Conservation (phyloP, 2,888 invertebrate genomes). For the Drosophila histrio region DNA sequence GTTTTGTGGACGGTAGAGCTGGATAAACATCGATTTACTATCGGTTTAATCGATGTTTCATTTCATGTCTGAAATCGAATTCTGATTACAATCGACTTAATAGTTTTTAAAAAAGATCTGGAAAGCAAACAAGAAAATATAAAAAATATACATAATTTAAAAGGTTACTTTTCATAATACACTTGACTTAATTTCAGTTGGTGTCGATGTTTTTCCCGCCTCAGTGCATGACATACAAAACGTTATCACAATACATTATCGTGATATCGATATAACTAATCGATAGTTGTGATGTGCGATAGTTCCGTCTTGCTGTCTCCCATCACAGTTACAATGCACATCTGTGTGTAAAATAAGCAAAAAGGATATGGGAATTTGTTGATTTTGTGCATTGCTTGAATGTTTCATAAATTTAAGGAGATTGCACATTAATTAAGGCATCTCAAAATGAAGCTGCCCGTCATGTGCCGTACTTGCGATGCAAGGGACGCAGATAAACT, state of each 20-base stretch:
- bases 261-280: not conserved
- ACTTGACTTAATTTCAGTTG: no score
- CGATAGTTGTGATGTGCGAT: constrained; percentile 18
- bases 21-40: no score
- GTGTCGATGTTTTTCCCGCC: no score
- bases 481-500: constrained; percentile 60
- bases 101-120: no score
- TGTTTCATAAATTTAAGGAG: constrained; percentile 4
- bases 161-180: no score
- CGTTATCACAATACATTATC: not conserved
- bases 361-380: constrained; percentile 29
- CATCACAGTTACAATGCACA: constrained; percentile 46
- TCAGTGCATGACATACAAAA: constrained; percentile 6
- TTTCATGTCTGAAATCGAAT: no score
- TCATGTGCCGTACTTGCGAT: constrained; percentile 68
- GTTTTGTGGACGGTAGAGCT: no score
- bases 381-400: constrained; percentile 13
- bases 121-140: not conserved
- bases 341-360: constrained; percentile 28
- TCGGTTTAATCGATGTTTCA: no score
- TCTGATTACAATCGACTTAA: no score
- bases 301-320: constrained; percentile 1
- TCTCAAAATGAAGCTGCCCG: constrained; percentile 59
- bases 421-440: constrained; percentile 1
- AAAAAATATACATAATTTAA: no score